Evolutionary conservation across 2,797 vertebrate species (phyloP), one percentile per base, ranked within the genome.

Genomic region (Coreius guichenoti): DNA sequence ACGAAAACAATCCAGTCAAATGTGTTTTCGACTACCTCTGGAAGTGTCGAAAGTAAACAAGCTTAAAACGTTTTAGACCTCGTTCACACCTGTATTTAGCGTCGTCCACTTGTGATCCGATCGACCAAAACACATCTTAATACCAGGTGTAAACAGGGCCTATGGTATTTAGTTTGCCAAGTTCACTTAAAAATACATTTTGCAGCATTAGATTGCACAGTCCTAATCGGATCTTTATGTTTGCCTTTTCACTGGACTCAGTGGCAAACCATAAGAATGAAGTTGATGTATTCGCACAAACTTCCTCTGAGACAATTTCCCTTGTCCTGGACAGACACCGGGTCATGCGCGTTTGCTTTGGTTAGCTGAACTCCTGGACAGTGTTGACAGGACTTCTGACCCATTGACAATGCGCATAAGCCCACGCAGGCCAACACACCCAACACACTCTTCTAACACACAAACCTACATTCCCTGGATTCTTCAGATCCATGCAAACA

Each of bases 271-370:
- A 65, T 65, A 8, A 8, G 16, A 17, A 65, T 17, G 29, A 65
- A 68, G 43, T 92, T 94, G 91, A 90, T 86, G 33, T 74, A 90
- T 90, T 86, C 89, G 90, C 81, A 82, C 90, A 89, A 91, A 89
- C 88, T 93, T 95, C 92, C 93, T 89, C 83, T 91, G 86, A 74
- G 74, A 78, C 78, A 33, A 86, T 85, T 94, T 95, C 94, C 94
- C 93, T 87, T 87, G 90, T 91, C 92, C 92, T 92, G 91, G 90
- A 93, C 89, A 92, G 90, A 91, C 88, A 89, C 83, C 81, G 56
- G 51, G 75, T 90, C 85, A 87, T 91, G 91, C 86, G 91, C 90
- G 88, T 94, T 93, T 87, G 84, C 80, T 91, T 90, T 89, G 91
- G 87, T 89, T 84, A 63, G 79, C 84, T 85, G 89, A 89, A 87